Percentiles rank a stretch among this genome's conserved stretches.
These are phyloP conservation scores for Leptinotarsa texana DNA, from an alignment of 1,140 invertebrate species.

Conservation along the genomic window DNA sequence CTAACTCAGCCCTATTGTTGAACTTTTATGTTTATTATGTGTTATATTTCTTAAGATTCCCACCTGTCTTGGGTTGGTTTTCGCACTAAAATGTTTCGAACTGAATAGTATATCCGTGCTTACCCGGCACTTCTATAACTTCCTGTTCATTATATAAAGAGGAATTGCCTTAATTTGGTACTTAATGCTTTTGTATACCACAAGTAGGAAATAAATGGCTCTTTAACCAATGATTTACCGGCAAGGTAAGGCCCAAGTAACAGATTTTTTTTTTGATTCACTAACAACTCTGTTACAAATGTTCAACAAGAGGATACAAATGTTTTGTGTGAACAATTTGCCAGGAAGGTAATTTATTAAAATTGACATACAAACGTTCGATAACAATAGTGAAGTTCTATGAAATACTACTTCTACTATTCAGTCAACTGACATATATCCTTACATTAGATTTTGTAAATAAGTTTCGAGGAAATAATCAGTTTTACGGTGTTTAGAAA, in stretches of 20 bases:
- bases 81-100: slow-evolving; percentile 35
- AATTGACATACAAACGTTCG: neutral
- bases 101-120: slow-evolving; percentile 25
- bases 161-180: slow-evolving; percentile 38
- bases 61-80: slow-evolving; percentile 39
- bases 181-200: slow-evolving; percentile 33
- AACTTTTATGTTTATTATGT: slow-evolving; percentile 33
- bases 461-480: too few species aligned
- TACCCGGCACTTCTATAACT: slow-evolving; percentile 25
- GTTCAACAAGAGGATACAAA: slow-evolving; percentile 12
- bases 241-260: neutral
- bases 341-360: slow-evolving; percentile 16
- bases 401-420: too few species aligned
- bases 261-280: slow-evolving; percentile 20
- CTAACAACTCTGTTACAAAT: slow-evolving; percentile 14
- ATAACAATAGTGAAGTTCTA: too few species aligned
- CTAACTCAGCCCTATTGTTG: slow-evolving; percentile 26
- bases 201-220: slow-evolving; percentile 30
- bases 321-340: slow-evolving; percentile 22
- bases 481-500: too few species aligned
- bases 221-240: slow-evolving; percentile 22
- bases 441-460: too few species aligned
- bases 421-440: too few species aligned
- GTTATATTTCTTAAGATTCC: slow-evolving; percentile 34
- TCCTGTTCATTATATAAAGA: slow-evolving; percentile 33